phyloP scores from a whole-genome alignment of 1,140 invertebrate species.

The Vollenhovia emeryi region DNA sequence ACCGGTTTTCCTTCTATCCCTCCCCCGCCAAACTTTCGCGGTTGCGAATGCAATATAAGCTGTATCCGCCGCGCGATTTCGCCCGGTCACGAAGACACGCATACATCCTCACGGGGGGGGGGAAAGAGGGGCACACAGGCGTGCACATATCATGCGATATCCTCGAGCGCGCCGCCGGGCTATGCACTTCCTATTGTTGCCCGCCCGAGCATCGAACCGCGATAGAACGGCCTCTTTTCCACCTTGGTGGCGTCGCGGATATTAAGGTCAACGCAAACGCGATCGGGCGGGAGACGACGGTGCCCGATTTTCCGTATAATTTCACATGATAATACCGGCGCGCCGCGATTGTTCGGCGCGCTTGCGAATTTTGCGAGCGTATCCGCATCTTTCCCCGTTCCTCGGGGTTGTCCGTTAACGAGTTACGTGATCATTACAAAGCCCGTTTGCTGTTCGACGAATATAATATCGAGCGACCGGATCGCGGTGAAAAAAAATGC shows the following conservation, averaged over 20 bases:
- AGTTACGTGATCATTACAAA: conserved; percentile 14
- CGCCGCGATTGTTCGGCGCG: neutral
- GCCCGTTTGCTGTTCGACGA: neutral
- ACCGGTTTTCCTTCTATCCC: conserved; percentile 2
- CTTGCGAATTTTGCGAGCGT: neutral
- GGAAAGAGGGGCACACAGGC: neutral
- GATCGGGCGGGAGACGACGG: neutral
- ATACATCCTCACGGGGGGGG: neutral
- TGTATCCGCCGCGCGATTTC: neutral
- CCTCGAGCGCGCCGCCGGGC: conserved; percentile 6
- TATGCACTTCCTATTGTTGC: conserved; percentile 54
- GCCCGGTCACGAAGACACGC: conserved; percentile 19
- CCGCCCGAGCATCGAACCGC: conserved; percentile 61
- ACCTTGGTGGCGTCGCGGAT: neutral
- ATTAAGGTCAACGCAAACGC: conserved; percentile 64
- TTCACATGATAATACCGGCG: conserved; percentile 13
- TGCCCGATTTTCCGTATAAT: conserved; percentile 46
- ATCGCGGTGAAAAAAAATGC: neutral
- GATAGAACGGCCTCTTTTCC: conserved; percentile 59
- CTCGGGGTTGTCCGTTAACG: neutral
- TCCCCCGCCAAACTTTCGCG: conserved; percentile 17
- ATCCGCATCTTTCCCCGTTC: neutral
- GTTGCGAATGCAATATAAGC: conserved; percentile 1
- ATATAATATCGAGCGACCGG: conserved; percentile 8
- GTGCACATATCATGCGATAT: conserved; percentile 18